These are phyloP conservation scores for Zaprionus lineosus DNA, from an alignment of 2,888 invertebrate species.

Conservation along the genomic window DNA sequence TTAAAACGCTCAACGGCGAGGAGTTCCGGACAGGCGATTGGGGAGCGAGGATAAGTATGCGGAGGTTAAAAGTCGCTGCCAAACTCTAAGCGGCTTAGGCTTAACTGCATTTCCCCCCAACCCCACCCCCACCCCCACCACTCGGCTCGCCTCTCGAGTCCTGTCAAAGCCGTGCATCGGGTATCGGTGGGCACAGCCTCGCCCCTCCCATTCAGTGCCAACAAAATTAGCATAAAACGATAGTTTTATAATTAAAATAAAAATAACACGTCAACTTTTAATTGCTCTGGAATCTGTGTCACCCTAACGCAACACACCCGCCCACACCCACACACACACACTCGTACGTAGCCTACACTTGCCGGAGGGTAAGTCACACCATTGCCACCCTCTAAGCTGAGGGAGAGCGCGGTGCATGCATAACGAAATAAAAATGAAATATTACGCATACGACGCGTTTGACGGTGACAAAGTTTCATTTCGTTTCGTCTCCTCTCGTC, in stretches of 20 bases:
- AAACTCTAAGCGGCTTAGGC: slow-evolving; percentile 27
- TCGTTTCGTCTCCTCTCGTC: background rate
- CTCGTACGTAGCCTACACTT: background rate
- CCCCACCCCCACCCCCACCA: background rate
- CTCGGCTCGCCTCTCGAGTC: no score
- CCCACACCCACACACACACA: slow-evolving; percentile 20
- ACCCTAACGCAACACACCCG: slow-evolving; percentile 18
- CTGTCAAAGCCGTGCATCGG: no score
- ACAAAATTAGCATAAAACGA: slow-evolving; percentile 50
- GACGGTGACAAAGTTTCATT: slow-evolving; percentile 39
- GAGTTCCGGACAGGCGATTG: no score
- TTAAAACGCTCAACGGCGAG: no score
- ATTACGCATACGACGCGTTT: slow-evolving; percentile 57
- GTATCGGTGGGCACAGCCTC: background rate
- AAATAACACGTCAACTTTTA: slow-evolving; percentile 50
- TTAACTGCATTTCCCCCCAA: slow-evolving; percentile 2
- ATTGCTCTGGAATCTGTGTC: slow-evolving; percentile 53
- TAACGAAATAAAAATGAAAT: slow-evolving; percentile 49
- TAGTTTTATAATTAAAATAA: slow-evolving; percentile 62
- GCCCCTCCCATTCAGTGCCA: background rate
- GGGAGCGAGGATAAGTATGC: no score
- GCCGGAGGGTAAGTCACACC: background rate
- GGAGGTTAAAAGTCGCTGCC: slow-evolving; percentile 9
- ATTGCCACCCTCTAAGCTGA: background rate
- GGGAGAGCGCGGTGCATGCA: slow-evolving; percentile 44